Percentiles rank a stretch among this genome's conserved stretches.
These are phyloP conservation scores for Galerucella nymphaeae DNA, from an alignment of 2,888 invertebrate genomes.

Conservation along the genomic window DNA sequence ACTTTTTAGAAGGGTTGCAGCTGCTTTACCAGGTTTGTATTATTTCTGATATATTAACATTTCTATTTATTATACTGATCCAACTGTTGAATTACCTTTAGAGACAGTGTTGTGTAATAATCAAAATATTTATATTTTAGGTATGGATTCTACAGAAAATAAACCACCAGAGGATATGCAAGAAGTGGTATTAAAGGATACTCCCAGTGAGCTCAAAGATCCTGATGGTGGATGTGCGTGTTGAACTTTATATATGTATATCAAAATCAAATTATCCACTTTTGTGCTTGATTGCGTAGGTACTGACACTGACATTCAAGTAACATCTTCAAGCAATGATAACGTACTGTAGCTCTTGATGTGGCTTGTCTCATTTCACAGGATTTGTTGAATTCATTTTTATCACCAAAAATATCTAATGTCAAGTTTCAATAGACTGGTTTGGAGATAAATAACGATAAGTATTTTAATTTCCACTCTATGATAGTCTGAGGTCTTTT, in stretches of 20 bases:
- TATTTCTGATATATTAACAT: neutral
- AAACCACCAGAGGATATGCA: conserved; percentile 98
- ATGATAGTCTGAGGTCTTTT: neutral
- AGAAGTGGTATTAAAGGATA: conserved; percentile 97
- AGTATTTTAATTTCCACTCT: neutral
- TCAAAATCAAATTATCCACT: conserved; percentile 35
- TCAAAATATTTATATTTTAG: conserved; percentile 59
- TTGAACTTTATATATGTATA: conserved; percentile 61
- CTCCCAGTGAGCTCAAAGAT: conserved; percentile 93
- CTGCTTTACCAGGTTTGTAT: conserved; percentile 95
- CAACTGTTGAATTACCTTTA: neutral
- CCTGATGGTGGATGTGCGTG: conserved; percentile 94
- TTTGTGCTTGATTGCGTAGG: conserved; percentile 43
- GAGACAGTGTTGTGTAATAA: neutral
- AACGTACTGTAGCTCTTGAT: conserved; percentile 35
- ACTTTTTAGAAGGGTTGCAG: conserved; percentile 97
- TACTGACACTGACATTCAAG: conserved; percentile 34
- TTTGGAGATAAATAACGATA: neutral
- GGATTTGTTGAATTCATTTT: neutral
- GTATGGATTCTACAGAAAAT: conserved; percentile 97
- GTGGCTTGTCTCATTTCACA: conserved; percentile 18
- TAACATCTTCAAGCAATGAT: conserved; percentile 28
- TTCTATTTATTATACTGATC: neutral
- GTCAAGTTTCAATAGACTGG: neutral
- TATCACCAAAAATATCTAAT: neutral